These are phyloP conservation scores for Hydrotaea diabolus DNA, from an alignment of 2,888 invertebrate genomes.

Conservation along the genomic window DNA sequence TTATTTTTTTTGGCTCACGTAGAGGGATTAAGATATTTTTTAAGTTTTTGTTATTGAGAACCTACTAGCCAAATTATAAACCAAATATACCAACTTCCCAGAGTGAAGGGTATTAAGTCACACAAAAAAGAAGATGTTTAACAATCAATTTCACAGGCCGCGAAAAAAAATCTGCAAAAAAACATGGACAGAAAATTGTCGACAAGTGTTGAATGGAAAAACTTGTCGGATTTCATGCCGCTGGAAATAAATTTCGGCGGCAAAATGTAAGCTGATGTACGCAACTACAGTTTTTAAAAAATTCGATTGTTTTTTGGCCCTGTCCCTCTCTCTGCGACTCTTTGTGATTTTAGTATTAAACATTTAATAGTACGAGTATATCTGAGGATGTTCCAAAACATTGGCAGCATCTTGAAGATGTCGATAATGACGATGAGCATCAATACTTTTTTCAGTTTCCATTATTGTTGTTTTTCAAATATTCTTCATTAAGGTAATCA, in stretches of 20 bases:
- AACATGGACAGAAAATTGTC: slow-evolving; percentile 15
- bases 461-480: background rate
- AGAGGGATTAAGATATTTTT: no score
- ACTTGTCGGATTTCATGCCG: slow-evolving; percentile 27
- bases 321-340: background rate
- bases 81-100: no score
- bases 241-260: slow-evolving; percentile 12
- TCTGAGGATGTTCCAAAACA: slow-evolving; percentile 26
- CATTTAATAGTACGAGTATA: slow-evolving; percentile 27
- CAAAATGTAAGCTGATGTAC: background rate
- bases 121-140: slow-evolving; percentile 17
- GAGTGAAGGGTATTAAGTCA: no score
- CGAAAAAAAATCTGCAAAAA: background rate
- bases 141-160: slow-evolving; percentile 15
- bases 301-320: background rate
- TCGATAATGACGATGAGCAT: background rate
- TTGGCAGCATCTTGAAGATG: background rate
- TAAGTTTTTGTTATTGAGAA: no score
- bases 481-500: background rate
- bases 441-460: background rate
- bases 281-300: background rate
- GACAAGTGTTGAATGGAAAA: slow-evolving; percentile 34
- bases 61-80: no score
- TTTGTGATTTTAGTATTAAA: background rate
- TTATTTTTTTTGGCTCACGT: no score